Evolutionary conservation across 2,888 invertebrate genomes (phyloP), one percentile per base, ranked within the genome.

Genomic region (Drosophila atripex): DNA sequence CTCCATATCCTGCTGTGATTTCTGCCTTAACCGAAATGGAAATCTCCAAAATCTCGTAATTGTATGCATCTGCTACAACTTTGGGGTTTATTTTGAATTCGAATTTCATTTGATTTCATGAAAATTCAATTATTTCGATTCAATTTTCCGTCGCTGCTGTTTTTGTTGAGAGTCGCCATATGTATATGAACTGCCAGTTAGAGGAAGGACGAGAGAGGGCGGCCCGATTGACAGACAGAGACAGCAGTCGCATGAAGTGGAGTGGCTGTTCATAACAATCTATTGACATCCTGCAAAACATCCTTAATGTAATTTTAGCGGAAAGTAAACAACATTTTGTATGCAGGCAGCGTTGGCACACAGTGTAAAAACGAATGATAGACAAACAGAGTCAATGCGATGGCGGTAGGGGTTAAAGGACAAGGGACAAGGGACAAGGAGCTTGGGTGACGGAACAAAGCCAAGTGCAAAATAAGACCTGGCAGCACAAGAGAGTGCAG

Each of bases 271-370:
- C 75, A 75, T 75, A 84, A 86, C 85, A 86, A 86, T 86, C 80
- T 82, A 84, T 82, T 84, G 85, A 80, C 80, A 85, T 84, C 84
- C 86, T 82, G 79, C 64, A 86, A 85, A 86, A 82, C 86, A 85
- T 82, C 87, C 87, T 84, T 86, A 88, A 89, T 88, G 89, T 89
- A 88, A 88, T 89, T 89, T 89, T 74, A 79, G 86, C 88, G 86
- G 82, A 79, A 78, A 76, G 86, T 86, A 85, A 85, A 86, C 87
- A 85, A 82, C 69, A 85, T 85, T 85, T 75, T 71, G 87, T 82
- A 86, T 86, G 87, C 84, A 85, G 53, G 68, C 72, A 72, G 66
- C 87, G 87, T 86, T 65, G 64, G 54, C 63, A 79, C 63, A 63
- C 39, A 55, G 60, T 69, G 58, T 28, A 65, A 64, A 68, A 73